phyloP scores from a whole-genome alignment of 2,113 vertebrate species.

The Dromiciops gliroides region DNA sequence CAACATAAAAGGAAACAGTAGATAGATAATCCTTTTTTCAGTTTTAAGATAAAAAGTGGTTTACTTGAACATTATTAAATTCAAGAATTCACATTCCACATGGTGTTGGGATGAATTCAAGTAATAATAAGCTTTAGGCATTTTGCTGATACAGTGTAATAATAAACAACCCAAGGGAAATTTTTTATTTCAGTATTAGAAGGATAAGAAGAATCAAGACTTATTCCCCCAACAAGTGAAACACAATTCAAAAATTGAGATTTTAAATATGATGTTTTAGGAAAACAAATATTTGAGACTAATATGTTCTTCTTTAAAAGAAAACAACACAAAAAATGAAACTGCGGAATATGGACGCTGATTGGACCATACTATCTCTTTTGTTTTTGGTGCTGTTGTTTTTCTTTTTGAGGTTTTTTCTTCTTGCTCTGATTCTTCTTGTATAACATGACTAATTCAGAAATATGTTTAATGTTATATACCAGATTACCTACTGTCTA shows the following conservation, averaged over 20 bases:
- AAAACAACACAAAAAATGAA: no score
- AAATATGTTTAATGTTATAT: no score
- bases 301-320: not conserved
- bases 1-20: not conserved
- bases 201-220: not conserved
- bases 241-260: not conserved
- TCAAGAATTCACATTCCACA: not conserved
- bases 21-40: not conserved
- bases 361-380: no score
- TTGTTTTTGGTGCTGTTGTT: no score
- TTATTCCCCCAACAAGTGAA: not conserved
- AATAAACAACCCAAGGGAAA: not conserved
- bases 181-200: not conserved
- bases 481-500: no score
- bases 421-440: no score
- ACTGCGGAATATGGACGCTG: no score
- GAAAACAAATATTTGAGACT: slow-evolving; percentile 18
- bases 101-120: not conserved
- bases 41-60: slow-evolving; percentile 23
- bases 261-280: not conserved
- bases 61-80: slow-evolving; percentile 13
- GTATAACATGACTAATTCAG: no score
- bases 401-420: no score
- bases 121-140: not conserved
- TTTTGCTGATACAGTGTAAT: not conserved